Base-by-base conservation (phyloP, 1,140 invertebrate genomes). In the Trigoniulus corallinus region DNA sequence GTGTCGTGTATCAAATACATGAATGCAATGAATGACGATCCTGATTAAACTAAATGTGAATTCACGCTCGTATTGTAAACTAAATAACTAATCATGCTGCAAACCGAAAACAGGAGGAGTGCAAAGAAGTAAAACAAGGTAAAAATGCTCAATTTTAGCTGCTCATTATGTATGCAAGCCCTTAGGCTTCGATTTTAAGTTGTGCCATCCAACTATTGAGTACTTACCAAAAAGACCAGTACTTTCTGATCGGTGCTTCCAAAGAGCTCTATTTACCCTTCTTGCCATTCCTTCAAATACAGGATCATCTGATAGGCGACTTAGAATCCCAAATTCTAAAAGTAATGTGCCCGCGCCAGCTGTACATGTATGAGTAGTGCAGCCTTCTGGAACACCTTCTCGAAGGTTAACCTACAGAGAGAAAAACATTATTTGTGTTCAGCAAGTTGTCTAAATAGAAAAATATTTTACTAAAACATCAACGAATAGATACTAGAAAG, bases 311-410 rank as follows among this genome's bases (percentile, higher is more conserved):
- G 78, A 54, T n/a, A 81, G 61, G 13, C 74, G 61, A 45, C 74
- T 78, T 3, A 81, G 62, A 26, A 79, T 63, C 37, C 78, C 79
- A 66, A 81, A 78, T 62, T 81, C 80, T 20, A 81, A 54, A 4
- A 80, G 57, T 21, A 81, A 61, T 15, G 75, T 75, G 3, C 78
- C 78, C 47, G 77, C 76, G 27, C 78, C 79, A 26, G 79, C 74
- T 29, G 77, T 77, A 62, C 79, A 81, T 0, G 79, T 81, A 54
- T 79, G 74, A 42, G 75, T 76, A 1, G 69, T 61, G 42, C 70
- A 69, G 48, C 71, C 61, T 13, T 46, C 44, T 15, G 74, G 73
- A 20, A 79, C 71, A 34, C 79, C 79, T 50, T 68, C 58, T 21
- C 64, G 58, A 47, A 81, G 59, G 63, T 80, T 78, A 1, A 79